phyloP scores from a whole-genome alignment of 37 sponge, comb jelly and placozoan species.

The Mnemiopsis leidyi region DNA sequence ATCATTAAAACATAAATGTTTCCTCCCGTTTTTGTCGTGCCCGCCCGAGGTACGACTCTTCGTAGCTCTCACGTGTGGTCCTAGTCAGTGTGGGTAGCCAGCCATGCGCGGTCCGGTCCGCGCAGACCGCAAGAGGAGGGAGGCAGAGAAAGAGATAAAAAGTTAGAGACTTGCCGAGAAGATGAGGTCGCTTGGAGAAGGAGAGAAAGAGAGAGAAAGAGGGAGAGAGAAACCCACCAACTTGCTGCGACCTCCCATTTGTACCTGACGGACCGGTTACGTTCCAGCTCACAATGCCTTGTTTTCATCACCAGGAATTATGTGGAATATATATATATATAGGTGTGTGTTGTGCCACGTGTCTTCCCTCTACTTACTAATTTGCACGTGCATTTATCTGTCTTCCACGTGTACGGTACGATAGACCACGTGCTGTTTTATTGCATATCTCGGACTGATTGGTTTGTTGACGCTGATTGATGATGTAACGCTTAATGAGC shows the following conservation, averaged over 20 bases:
- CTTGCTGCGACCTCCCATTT: not conserved
- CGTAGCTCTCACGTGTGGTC: too few relatives aligned
- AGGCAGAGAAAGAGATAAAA: too few relatives aligned
- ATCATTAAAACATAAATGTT: too few relatives aligned
- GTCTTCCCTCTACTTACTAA: not conserved
- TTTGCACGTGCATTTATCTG: not conserved
- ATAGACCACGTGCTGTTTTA: not conserved
- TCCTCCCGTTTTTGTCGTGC: too few relatives aligned
- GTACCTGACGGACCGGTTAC: not conserved
- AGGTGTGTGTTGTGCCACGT: not conserved
- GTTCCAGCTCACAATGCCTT: not conserved
- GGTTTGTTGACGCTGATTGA: not conserved
- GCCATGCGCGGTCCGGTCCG: too few relatives aligned
- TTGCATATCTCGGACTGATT: not conserved
- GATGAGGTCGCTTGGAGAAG: too few relatives aligned
- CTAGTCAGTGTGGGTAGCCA: too few relatives aligned
- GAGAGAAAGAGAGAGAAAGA: too few relatives aligned
- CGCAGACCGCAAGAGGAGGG: too few relatives aligned
- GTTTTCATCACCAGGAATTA: not conserved
- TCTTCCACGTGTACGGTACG: not conserved
- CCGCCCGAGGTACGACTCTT: too few relatives aligned
- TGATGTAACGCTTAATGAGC: not conserved
- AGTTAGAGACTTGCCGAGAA: too few relatives aligned
- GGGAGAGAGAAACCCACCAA: not conserved
- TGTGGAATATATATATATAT: not conserved